These are phyloP conservation scores for Hydrotaea diabolus DNA, from an alignment of 2,888 invertebrate species.

Conservation along the genomic window DNA sequence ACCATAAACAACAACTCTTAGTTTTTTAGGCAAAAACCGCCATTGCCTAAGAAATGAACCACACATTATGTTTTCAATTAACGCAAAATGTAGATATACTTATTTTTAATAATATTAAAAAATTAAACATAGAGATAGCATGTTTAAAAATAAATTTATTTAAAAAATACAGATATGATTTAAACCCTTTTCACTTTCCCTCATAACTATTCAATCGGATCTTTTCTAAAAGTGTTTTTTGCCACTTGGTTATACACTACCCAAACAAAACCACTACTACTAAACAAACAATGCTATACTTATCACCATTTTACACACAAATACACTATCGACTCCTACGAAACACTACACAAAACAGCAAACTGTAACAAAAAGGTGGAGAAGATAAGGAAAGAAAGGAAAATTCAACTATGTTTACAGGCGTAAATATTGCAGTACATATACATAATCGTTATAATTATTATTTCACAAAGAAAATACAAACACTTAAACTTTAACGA, in stretches of 20 bases:
- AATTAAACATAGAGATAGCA: constrained; percentile 50
- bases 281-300: constrained; percentile 59
- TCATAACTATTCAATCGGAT: neutral
- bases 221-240: neutral
- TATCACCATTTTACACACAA: constrained; percentile 41
- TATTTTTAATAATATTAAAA: constrained; percentile 38
- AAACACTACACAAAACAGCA: constrained; percentile 32
- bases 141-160: neutral
- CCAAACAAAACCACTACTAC: constrained; percentile 43
- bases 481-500: constrained; percentile 36
- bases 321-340: neutral
- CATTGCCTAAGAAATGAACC: constrained; percentile 58
- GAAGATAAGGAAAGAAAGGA: constrained; percentile 2
- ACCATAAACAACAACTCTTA: constrained; percentile 11
- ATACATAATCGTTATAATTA: constrained; percentile 56
- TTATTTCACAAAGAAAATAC: constrained; percentile 41
- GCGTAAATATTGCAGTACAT: constrained; percentile 54
- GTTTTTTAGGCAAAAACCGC: constrained; percentile 62
- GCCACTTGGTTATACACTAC: constrained; percentile 18
- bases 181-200: neutral
- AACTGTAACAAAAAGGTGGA: constrained; percentile 27
- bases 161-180: constrained; percentile 56
- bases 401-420: constrained; percentile 46
- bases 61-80: constrained; percentile 28
- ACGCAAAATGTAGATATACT: constrained; percentile 54